Evolutionary conservation across 2,113 vertebrate species (phyloP), one percentile per base, ranked within the genome.

Genomic region (Centropristis striata): DNA sequence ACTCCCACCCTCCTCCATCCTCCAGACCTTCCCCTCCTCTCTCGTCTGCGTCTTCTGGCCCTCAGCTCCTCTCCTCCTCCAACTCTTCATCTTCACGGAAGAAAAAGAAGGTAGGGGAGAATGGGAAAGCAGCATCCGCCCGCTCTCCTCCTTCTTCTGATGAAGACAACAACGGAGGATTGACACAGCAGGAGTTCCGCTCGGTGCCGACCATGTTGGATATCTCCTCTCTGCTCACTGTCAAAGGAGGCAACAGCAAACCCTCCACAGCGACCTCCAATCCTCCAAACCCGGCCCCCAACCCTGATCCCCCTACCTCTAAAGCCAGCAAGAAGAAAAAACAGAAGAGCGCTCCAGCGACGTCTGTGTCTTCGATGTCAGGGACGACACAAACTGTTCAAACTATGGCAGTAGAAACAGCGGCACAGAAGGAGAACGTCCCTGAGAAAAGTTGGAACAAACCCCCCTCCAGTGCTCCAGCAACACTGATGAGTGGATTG

Each of bases 271-370:
- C 72, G 4, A 68, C 58, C 63, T 8, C 84, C 12, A 95, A 93
- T 32, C 28, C 61, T 81, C 66, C 89, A 87, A 73, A 76, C n/a
- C 61, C 36, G 8, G 18, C 66, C 16, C 47, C 85, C 10, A 86
- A 2, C 39, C 13, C 68, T 1, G 96, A 96, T 57, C 87, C 89
- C 13, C n/a, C 25, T 23, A 83, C 91, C 11, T 83, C 90, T 0
- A 99, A 97, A 86, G 92, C 94, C 32, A 89, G 91, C 92, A 96
- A 94, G 86, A 98, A 96, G 94, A 99, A 98, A 68, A 98, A 96
- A 65, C 96, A 87, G 78, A 93, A 93, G 84, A 90, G 74, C 0
- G 53, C 69, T 67, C 89, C 0, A 51, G 61, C 71, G 0, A 46
- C 14, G 0, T 42, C 66, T 57, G 28, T 16, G 11, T 66, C 85